Conservation (phyloP, 2,113 vertebrate genomes). For the Mus musculus region GRCm39 chr6:125734501-125735000, state of each 20-base stretch:
- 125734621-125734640: neutral
- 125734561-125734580: neutral
- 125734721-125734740: neutral
- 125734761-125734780: too few species aligned
- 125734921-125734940: neutral
- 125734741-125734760: neutral
- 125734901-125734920: neutral
- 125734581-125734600: neutral
- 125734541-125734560: neutral
- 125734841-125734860: neutral
- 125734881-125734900: neutral
- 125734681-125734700: neutral
- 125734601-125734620: neutral
- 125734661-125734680: neutral
- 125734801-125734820: neutral
- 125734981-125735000: neutral
- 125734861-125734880: neutral
- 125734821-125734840: neutral
- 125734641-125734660: neutral
- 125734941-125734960: neutral
- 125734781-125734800: neutral
- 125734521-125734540: fast-evolving
- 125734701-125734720: too few species aligned
- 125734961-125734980: neutral
- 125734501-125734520: neutral